Percentiles rank a stretch among this genome's conserved stretches.
Conservation (phyloP, 2,113 vertebrate species). For the Silurus meridionalis region DNA sequence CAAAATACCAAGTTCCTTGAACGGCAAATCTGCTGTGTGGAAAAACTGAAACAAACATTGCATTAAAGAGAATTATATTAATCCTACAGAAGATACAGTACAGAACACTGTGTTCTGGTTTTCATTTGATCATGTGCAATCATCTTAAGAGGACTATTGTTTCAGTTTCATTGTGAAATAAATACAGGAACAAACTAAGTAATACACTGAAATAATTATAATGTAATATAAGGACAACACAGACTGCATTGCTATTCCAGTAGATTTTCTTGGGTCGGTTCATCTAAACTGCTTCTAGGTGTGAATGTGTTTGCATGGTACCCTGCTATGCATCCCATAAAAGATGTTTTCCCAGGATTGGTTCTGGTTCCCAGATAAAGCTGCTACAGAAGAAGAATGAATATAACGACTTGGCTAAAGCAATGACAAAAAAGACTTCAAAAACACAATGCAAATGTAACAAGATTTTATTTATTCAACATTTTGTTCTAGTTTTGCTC, state of each 20-base stretch:
- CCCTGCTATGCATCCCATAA: not conserved
- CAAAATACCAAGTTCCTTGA: not conserved
- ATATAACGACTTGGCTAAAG: not conserved
- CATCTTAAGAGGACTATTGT: not conserved
- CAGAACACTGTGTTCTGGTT: not conserved
- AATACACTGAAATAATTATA: not conserved
- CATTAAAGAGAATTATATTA: not conserved
- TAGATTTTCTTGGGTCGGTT: not conserved
- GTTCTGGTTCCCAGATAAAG: not conserved
- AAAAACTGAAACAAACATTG: not conserved
- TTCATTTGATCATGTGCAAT: not conserved
- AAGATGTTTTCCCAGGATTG: not conserved
- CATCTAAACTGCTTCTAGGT: not conserved
- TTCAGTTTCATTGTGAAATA: not conserved
- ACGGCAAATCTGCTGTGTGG: not conserved
- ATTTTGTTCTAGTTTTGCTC: constrained; percentile 56
- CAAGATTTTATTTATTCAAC: constrained; percentile 69
- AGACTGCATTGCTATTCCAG: too few relatives aligned
- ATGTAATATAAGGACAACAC: not conserved
- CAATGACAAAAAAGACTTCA: not conserved
- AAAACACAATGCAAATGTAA: constrained; percentile 62
- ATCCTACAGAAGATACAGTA: not conserved
- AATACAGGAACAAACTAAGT: not conserved
- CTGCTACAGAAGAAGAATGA: not conserved
- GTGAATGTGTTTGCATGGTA: not conserved